Evolutionary conservation across 1,140 invertebrate species (phyloP).

Genomic region (Colletes gigas): DNA sequence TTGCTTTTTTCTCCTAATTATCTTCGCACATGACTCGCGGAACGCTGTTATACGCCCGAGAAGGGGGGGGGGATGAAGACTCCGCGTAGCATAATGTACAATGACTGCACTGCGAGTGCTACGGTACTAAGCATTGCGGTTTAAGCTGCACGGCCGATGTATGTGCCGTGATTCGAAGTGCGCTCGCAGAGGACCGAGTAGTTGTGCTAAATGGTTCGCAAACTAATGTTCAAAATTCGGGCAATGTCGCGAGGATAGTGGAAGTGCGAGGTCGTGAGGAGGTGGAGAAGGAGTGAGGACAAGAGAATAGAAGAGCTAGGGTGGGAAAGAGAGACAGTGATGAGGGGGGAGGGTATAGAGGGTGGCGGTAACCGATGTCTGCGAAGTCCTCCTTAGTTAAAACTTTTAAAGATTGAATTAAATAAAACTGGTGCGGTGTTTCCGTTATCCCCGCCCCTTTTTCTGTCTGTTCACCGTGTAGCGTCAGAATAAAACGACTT

Average conservation of each 20-base stretch:
- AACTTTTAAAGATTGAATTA: constrained; percentile 46
- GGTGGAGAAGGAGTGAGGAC: constrained; percentile 1
- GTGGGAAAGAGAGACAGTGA: no score
- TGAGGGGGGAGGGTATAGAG: neutral
- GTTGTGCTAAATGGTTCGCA: constrained; percentile 70
- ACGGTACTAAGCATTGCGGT: constrained; percentile 60
- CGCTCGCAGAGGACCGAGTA: constrained; percentile 47
- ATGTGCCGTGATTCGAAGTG: constrained; percentile 63
- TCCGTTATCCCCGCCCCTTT: constrained; percentile 3
- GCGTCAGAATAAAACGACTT: constrained; percentile 10
- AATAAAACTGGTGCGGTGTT: constrained; percentile 38
- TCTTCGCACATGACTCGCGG: constrained; percentile 10
- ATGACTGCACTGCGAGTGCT: constrained; percentile 53
- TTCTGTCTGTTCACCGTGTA: no score
- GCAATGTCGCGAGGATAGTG: constrained; percentile 50
- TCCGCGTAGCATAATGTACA: constrained; percentile 59
- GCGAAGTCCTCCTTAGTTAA: constrained; percentile 33
- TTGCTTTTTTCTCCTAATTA: constrained; percentile 29
- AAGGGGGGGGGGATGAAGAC: constrained; percentile 25
- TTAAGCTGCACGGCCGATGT: constrained; percentile 58
- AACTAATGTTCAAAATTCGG: constrained; percentile 69
- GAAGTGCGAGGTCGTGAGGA: constrained; percentile 11
- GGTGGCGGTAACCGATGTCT: constrained; percentile 32
- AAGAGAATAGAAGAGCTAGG: constrained; percentile 34
- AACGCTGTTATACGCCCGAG: constrained; percentile 39